Conservation (phyloP, 2,888 invertebrate genomes). For the Mythimna vitellina region DNA sequence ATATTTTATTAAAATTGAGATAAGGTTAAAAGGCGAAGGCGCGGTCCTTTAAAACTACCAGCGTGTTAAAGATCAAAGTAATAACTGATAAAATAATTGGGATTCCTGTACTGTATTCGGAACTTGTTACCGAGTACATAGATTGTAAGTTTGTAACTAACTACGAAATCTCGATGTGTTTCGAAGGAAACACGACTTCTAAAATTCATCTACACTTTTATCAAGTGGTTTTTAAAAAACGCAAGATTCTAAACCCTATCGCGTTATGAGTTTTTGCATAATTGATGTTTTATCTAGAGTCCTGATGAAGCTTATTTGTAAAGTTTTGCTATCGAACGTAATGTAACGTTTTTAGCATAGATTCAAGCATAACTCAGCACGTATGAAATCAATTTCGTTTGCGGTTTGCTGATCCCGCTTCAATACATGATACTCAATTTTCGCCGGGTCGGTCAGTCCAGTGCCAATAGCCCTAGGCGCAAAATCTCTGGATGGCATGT, state of each 20-base stretch:
- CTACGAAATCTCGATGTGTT: background rate
- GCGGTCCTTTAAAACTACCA: slow-evolving; percentile 7
- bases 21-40: slow-evolving; percentile 19
- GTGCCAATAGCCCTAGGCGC: slow-evolving; percentile 67
- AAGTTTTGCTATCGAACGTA: background rate
- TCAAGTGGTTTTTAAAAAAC: background rate
- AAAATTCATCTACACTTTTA: slow-evolving; percentile 6
- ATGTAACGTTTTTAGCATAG: background rate
- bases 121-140: slow-evolving; percentile 4
- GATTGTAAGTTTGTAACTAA: background rate
- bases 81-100: slow-evolving; percentile 34
- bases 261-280: background rate
- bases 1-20: slow-evolving; percentile 26
- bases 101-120: slow-evolving; percentile 6
- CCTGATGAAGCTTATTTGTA: background rate
- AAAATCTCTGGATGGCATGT: slow-evolving; percentile 81
- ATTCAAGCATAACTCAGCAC: background rate
- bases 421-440: slow-evolving; percentile 43
- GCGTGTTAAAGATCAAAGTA: slow-evolving; percentile 41
- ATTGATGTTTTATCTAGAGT: background rate
- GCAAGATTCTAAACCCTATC: background rate
- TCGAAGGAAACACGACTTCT: background rate
- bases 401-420: slow-evolving; percentile 31
- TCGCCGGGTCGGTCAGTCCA: slow-evolving; percentile 29
- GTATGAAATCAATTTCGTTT: slow-evolving; percentile 26